Conservation (phyloP, 2,797 vertebrate genomes). For the Takifugu rubripes region DNA sequence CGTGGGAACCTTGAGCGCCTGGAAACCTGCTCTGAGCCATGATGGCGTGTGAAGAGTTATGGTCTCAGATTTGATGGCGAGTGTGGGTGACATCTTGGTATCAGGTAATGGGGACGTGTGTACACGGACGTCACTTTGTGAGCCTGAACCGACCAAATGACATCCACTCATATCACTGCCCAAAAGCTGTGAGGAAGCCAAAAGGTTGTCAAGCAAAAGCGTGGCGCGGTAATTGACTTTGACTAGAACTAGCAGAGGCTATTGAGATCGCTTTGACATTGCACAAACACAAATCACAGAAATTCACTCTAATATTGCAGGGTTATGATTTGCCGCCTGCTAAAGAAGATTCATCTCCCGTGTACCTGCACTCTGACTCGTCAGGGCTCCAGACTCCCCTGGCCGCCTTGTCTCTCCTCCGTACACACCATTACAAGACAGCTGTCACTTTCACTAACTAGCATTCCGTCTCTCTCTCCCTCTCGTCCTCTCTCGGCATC, state of each 20-base stretch:
- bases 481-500: constrained; percentile 53
- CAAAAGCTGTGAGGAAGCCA: constrained; percentile 13
- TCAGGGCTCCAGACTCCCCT: constrained; percentile 26
- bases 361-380: constrained; percentile 24
- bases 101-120: not conserved
- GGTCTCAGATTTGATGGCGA: not conserved
- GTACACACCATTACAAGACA: constrained; percentile 60
- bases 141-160: constrained; percentile 11
- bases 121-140: not conserved
- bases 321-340: constrained; percentile 25
- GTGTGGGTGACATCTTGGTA: not conserved
- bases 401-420: constrained; percentile 44
- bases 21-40: constrained; percentile 29
- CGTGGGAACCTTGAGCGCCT: constrained; percentile 37
- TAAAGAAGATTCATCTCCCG: constrained; percentile 23
- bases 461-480: constrained; percentile 35
- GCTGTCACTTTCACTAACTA: constrained; percentile 68
- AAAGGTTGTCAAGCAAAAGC: too few relatives aligned
- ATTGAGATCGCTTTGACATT: constrained; percentile 11
- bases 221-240: constrained; percentile 24
- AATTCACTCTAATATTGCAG: constrained; percentile 27
- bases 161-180: constrained; percentile 26
- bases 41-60: constrained; percentile 7
- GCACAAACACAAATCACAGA: constrained; percentile 8
- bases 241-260: constrained; percentile 24